A percentile compares a stretch with the other conserved stretches of the same genome.
These are phyloP conservation scores for Nautilus pompilius DNA, from an alignment of 1,140 invertebrate genomes.

Conservation along the genomic window DNA sequence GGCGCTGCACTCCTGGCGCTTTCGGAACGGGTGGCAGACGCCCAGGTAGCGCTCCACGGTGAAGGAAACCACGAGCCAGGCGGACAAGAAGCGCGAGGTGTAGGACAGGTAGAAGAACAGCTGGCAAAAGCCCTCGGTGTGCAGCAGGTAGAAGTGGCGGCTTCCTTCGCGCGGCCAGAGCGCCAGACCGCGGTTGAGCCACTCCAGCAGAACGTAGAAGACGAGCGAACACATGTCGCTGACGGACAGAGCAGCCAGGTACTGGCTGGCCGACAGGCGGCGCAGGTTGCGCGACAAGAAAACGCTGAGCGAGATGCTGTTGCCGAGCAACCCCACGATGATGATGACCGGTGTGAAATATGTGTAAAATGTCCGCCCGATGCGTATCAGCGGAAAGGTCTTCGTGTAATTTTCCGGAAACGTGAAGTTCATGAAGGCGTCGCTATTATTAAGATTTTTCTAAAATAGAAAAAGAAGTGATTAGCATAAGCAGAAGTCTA, in stretches of 20 bases:
- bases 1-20: background rate
- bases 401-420: too few species aligned
- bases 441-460: too few species aligned
- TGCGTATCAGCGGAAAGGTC: too few species aligned
- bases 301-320: conserved; percentile 34
- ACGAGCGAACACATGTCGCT: conserved; percentile 36
- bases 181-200: conserved; percentile 29
- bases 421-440: too few species aligned
- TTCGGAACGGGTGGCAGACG: background rate
- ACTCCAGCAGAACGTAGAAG: conserved; percentile 41
- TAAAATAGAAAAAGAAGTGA: too few species aligned
- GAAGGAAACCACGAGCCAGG: conserved; percentile 48
- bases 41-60: conserved; percentile 42
- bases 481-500: too few species aligned
- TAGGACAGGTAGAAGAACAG: conserved; percentile 36
- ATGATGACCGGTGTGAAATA: conserved; percentile 35
- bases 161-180: background rate
- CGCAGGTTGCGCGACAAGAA: conserved; percentile 39
- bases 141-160: conserved; percentile 21
- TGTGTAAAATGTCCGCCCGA: conserved; percentile 26
- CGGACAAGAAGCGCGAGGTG: conserved; percentile 40
- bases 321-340: conserved; percentile 36
- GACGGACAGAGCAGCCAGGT: conserved; percentile 38
- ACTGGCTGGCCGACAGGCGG: conserved; percentile 36
- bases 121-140: conserved; percentile 39